A percentile compares a stretch with the other conserved stretches of the same genome.
These are phyloP conservation scores for Axinella damicornis DNA, from an alignment of 37 sponge, comb jelly and placozoan genomes.

Conservation along the genomic window DNA sequence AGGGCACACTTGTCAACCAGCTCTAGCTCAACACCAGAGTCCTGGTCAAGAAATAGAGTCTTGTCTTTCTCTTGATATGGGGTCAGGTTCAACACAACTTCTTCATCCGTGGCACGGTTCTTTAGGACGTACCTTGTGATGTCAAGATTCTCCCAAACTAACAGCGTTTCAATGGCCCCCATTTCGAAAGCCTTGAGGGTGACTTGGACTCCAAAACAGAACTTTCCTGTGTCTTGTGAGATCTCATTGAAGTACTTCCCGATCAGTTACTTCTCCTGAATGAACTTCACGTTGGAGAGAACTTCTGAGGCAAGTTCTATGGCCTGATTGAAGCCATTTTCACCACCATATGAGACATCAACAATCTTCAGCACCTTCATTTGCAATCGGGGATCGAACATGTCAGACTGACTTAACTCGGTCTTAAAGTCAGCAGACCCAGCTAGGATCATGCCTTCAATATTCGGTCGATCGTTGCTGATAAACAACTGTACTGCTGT, in stretches of 20 bases:
- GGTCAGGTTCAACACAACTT: slow-evolving; percentile 81
- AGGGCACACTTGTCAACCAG: slow-evolving; percentile 88
- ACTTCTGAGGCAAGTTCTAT: slow-evolving; percentile 97
- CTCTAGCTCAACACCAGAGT: slow-evolving; percentile 95
- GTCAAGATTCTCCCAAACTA: slow-evolving; percentile 98
- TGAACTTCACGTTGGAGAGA: slow-evolving; percentile 97
- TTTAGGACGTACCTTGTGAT: slow-evolving; percentile 85
- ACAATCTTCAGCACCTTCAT: slow-evolving; percentile 92
- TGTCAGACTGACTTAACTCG: slow-evolving; percentile 96
- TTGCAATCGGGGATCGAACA: slow-evolving; percentile 97
- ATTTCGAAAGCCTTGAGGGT: slow-evolving; percentile 94
- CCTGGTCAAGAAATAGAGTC: slow-evolving; percentile 90
- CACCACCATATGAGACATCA: slow-evolving; percentile 99
- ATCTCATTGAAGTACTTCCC: slow-evolving; percentile 99
- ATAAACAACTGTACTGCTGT: slow-evolving; percentile 96
- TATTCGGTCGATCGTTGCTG: slow-evolving; percentile 90
- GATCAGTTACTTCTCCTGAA: slow-evolving; percentile 99
- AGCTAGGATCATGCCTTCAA: slow-evolving; percentile 95
- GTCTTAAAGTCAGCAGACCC: slow-evolving; percentile 99
- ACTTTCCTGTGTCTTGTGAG: slow-evolving; percentile 98
- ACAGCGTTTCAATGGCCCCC: slow-evolving; percentile 96
- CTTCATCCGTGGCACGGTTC: slow-evolving; percentile 89
- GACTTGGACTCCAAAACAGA: slow-evolving; percentile 96
- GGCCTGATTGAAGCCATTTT: slow-evolving; percentile 99
- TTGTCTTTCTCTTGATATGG: slow-evolving; percentile 98